phyloP scores from a whole-genome alignment of 2,797 vertebrate species.

The Sebastes hubbsi region DNA sequence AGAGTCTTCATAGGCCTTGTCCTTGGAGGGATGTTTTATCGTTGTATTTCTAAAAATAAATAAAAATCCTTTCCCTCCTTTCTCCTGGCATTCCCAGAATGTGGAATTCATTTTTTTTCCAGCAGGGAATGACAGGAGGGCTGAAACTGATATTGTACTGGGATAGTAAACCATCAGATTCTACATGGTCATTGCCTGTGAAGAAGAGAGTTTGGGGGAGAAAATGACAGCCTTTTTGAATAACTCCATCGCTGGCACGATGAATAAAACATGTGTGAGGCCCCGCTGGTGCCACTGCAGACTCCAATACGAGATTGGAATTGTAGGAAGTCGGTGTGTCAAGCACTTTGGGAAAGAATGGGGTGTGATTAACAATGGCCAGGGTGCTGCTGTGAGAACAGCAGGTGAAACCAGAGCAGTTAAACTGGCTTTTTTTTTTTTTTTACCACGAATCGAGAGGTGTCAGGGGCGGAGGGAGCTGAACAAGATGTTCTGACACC shows the following conservation, averaged over 20 bases:
- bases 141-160: slow-evolving; percentile 29
- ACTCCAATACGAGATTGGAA: slow-evolving; percentile 59
- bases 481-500: slow-evolving; percentile 26
- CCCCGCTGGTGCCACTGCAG: slow-evolving; percentile 52
- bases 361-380: slow-evolving; percentile 72
- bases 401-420: slow-evolving; percentile 40
- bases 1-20: not conserved
- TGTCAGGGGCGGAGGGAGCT: not conserved
- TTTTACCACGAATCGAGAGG: slow-evolving; percentile 27
- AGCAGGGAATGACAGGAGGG: slow-evolving; percentile 9
- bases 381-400: slow-evolving; percentile 51
- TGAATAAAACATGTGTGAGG: slow-evolving; percentile 73
- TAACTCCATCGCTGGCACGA: slow-evolving; percentile 51
- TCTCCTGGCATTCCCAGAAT: slow-evolving; percentile 29
- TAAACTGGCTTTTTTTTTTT: slow-evolving; percentile 26
- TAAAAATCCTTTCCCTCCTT: not conserved
- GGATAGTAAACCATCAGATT: slow-evolving; percentile 37
- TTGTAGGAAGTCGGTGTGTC: slow-evolving; percentile 64
- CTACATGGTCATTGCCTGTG: slow-evolving; percentile 37
- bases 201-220: slow-evolving; percentile 29
- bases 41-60: not conserved
- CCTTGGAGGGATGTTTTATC: not conserved
- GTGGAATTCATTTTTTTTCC: slow-evolving; percentile 4
- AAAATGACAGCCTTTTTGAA: slow-evolving; percentile 58
- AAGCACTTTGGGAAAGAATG: slow-evolving; percentile 65